Evolutionary conservation across 2,113 vertebrate genomes (phyloP), one percentile per base, ranked within the genome.

Genomic region (Tetraodon nigroviridis): DNA sequence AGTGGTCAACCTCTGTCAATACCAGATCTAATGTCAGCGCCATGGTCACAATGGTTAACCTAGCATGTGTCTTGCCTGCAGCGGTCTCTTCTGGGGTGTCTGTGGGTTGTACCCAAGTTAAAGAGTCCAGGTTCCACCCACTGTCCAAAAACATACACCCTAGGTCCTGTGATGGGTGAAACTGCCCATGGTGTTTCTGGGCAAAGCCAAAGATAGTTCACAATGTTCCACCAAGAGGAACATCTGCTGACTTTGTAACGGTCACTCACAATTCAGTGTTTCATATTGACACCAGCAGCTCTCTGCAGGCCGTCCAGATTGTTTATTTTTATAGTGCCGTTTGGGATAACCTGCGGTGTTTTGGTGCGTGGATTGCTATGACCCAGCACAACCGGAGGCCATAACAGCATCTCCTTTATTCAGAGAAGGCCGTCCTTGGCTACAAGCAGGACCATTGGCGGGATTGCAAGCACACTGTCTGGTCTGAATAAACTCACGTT

Each of bases 401-500:
- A 73, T 79, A 76, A 82, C 17, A 77, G 53, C 58, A 75, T 73
- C 21, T 29, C 62, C 66, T 86, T 71, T 69, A 73, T 75, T 81
- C 78, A 63, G 51, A 70, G 59, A 68, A 44, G 51, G 55, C 77
- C 69, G 63, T 68, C 54, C 50, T 29, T 54, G 53, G 61, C 61
- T 67, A 65, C 53, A 68, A 75, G 67, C 75, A 51, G 76, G 74
- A 78, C 71, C 63, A 61, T 32, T 53, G 59, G 67, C 62, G 60
- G 58, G 52, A 53, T 61, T 62, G 55, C 55, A 65, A 55, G 59
- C 53, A 67, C 59, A 52, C 52, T 45, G 53, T 11, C 66, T 61
- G 53, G 62, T 61, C 54, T 57, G 16, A n/a, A 47, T 47, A 60
- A 69, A 74, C 58, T 69, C 67, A 55, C 42, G 68, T 41, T 64